A percentile compares a stretch with the other conserved stretches of the same genome.
phyloP scores from a whole-genome alignment of 2,888 invertebrate genomes.

The Calameuta idolon region DNA sequence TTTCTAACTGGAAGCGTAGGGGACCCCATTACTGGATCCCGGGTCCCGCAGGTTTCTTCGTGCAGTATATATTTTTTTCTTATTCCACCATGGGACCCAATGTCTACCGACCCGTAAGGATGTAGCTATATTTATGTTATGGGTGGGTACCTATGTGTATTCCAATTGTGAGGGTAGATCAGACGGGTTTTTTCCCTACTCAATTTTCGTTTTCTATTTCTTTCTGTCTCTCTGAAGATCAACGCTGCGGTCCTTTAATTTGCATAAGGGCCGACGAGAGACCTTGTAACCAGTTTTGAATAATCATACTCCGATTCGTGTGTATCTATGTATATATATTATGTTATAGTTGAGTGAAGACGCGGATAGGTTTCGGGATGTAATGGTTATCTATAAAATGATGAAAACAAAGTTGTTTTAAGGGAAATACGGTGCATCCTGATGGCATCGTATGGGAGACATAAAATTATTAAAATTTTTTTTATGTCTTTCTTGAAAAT shows the following conservation, averaged over 20 bases:
- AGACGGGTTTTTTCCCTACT: neutral
- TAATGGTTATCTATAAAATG: neutral
- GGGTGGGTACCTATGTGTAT: neutral
- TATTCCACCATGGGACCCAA: constrained; percentile 1
- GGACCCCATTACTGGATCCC: neutral
- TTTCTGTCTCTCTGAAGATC: neutral
- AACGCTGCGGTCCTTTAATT: neutral
- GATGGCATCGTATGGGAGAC: neutral
- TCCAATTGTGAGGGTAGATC: constrained; percentile 1
- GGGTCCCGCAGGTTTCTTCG: constrained; percentile 4
- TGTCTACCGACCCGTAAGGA: neutral
- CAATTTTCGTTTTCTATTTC: neutral
- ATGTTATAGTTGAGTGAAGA: neutral
- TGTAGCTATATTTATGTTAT: neutral
- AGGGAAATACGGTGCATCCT: neutral
- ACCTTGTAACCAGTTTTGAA: neutral
- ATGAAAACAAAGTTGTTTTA: neutral
- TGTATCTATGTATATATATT: neutral
- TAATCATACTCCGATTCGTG: neutral
- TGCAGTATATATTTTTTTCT: neutral
- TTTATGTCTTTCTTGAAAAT: neutral
- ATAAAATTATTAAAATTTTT: neutral
- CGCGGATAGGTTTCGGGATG: neutral
- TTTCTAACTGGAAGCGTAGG: constrained; percentile 10
- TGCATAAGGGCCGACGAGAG: neutral